Conservation (phyloP, 1,140 invertebrate genomes). For the Cotesia vestalis region DNA sequence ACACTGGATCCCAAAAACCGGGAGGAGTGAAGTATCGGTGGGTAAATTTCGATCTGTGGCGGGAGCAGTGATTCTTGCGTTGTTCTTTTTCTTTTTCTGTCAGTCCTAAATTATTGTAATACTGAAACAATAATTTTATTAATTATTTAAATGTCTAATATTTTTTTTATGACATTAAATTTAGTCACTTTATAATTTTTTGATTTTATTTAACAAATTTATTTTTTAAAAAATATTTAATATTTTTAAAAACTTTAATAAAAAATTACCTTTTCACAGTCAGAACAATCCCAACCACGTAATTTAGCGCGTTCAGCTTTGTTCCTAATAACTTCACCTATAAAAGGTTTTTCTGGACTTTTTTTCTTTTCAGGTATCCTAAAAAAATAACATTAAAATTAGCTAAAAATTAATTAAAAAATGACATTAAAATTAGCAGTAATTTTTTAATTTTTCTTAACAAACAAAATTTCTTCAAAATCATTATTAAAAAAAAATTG, state of each 20-base stretch:
- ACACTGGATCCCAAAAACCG: conserved; percentile 61
- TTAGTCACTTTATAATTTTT: too few relatives aligned
- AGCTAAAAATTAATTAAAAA: background rate
- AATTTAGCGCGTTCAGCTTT: conserved; percentile 58
- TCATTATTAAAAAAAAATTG: too few relatives aligned
- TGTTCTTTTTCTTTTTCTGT: conserved; percentile 54
- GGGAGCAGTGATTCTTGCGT: conserved; percentile 62
- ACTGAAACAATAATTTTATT: conserved; percentile 54
- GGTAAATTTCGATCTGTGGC: conserved; percentile 61
- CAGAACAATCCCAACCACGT: conserved; percentile 57
- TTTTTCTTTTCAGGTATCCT: conserved; percentile 34
- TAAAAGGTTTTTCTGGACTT: conserved; percentile 46
- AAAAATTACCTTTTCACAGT: conserved; percentile 57
- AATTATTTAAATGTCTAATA: background rate
- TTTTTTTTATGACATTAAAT: conserved; percentile 10
- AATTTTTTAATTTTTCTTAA: too few relatives aligned
- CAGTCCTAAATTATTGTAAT: conserved; percentile 56
- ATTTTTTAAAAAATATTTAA: conserved; percentile 1
- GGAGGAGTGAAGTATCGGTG: conserved; percentile 55
- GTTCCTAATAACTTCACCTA: conserved; percentile 53
- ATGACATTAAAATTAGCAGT: too few relatives aligned
- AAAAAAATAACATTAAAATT: background rate
- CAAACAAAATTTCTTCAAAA: too few relatives aligned
- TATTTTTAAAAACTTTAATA: too few relatives aligned
- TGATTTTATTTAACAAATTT: too few relatives aligned